Evolutionary conservation across 2,888 invertebrate species (phyloP).

Genomic region (Hetaerina titia): DNA sequence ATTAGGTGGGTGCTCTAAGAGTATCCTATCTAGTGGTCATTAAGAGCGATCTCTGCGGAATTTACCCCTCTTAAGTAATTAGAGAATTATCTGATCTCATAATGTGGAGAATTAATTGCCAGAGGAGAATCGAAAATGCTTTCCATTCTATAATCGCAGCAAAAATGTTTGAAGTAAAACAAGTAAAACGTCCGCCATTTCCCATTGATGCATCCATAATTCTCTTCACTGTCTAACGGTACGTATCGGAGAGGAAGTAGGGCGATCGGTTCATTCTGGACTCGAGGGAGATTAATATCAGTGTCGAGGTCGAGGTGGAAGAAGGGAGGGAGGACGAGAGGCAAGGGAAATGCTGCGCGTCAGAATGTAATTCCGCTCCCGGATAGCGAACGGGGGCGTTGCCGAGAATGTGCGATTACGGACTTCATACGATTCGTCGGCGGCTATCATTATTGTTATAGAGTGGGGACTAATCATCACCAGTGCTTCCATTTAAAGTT

Average conservation of each 20-base stretch:
- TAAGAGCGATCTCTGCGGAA: too few species aligned
- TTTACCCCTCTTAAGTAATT: too few species aligned
- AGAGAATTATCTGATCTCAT: too few species aligned
- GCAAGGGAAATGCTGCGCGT: background rate
- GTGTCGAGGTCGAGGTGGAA: background rate
- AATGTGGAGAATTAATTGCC: too few species aligned
- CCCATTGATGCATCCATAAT: background rate
- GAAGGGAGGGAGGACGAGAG: background rate
- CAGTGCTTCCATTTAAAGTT: background rate
- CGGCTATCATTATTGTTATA: background rate
- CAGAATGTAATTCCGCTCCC: constrained; percentile 1
- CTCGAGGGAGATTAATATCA: background rate
- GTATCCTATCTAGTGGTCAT: too few species aligned
- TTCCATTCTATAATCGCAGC: background rate
- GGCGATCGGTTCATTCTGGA: constrained; percentile 33
- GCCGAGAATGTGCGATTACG: background rate
- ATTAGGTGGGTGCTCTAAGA: too few species aligned
- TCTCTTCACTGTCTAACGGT: constrained; percentile 47
- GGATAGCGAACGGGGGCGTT: background rate
- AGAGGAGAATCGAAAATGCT: too few species aligned
- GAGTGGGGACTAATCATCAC: background rate
- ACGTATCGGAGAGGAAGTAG: constrained; percentile 33
- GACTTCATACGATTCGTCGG: background rate
- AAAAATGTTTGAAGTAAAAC: background rate
- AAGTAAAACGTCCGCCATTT: background rate